Conservation (phyloP, 2,797 vertebrate genomes). For the Sciurus vulgaris region DNA sequence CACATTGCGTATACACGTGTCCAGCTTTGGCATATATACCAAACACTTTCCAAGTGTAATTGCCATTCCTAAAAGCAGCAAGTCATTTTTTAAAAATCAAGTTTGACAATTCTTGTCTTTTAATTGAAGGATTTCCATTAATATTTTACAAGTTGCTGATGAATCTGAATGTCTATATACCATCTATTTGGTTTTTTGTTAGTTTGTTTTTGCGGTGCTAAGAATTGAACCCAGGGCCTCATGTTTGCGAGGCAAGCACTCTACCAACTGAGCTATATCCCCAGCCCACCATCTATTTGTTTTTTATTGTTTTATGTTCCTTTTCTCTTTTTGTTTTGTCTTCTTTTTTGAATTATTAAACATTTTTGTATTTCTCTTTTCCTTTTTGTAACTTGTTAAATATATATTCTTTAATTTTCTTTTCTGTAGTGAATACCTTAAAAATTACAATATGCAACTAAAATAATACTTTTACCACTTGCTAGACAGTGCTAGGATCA, state of each 20-base stretch:
- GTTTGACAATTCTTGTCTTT: constrained; percentile 26
- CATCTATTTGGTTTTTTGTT: not conserved
- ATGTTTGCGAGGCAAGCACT: no score
- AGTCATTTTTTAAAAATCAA: not conserved
- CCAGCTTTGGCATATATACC: not conserved
- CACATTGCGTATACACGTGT: not conserved
- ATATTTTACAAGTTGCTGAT: not conserved
- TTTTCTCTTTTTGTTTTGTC: not conserved
- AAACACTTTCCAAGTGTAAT: not conserved
- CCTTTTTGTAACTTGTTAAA: not conserved
- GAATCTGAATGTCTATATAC: not conserved
- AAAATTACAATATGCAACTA: not conserved
- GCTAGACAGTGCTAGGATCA: not conserved
- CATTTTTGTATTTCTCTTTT: not conserved
- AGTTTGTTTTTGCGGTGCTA: no score
- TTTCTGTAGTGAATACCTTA: not conserved
- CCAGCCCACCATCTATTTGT: not conserved
- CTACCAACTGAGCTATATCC: no score
- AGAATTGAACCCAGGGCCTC: no score
- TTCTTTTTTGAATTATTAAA: constrained; percentile 11
- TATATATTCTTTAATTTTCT: not conserved
- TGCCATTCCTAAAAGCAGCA: not conserved
- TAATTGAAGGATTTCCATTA: not conserved
- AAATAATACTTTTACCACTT: constrained; percentile 23
- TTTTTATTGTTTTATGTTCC: not conserved